Base-by-base conservation (phyloP, 1,140 invertebrate species). In the Drosophila punjabiensis region DNA sequence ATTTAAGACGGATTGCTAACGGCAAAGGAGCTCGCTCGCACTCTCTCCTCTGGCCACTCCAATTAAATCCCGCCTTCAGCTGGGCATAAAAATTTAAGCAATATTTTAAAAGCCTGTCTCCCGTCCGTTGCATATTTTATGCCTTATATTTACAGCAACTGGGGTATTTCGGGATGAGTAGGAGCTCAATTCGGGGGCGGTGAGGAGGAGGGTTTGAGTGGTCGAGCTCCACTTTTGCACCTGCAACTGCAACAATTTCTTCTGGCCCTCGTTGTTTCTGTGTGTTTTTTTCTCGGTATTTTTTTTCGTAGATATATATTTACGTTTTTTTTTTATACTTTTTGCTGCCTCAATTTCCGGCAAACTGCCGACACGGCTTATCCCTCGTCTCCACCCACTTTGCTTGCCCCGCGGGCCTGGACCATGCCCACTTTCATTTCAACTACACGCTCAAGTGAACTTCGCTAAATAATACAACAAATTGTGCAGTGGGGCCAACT, bases 81-180 rank as follows among this genome's bases (percentile, higher is more conserved):
- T 48, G 30, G 62, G 45, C 50, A 71, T 66, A 65, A 52, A 78
- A 70, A 78, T 77, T 89, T 74, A 71, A 84, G 74, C 77, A 89
- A 84, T 89, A 89, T 88, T 89, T 88, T 89, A 88, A 88, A 89
- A 89, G 85, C 73, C 59, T 65, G 65, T 66, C 74, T 56, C n/a
- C 20, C 30, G 68, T 45, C 32, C 16, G 37, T 56, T 88, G 69
- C 63, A 89, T 88, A 89, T 79, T 88, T 89, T 39, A 89, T 88
- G 52, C 30, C 59, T 81, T 75, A 70, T 81, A 78, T 87, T 89
- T 84, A 84, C 85, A 78, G 59, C 73, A 32, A 16, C 45, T 55
- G 35, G 50, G 45, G 45, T 11, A 14, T 65, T 67, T 68, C 37
- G 64, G 68, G 24, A 66, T 66, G 41, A 53, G 39, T 24, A 37